phyloP scores from a whole-genome alignment of 2,113 vertebrate genomes.

The Cervus canadensis region DNA sequence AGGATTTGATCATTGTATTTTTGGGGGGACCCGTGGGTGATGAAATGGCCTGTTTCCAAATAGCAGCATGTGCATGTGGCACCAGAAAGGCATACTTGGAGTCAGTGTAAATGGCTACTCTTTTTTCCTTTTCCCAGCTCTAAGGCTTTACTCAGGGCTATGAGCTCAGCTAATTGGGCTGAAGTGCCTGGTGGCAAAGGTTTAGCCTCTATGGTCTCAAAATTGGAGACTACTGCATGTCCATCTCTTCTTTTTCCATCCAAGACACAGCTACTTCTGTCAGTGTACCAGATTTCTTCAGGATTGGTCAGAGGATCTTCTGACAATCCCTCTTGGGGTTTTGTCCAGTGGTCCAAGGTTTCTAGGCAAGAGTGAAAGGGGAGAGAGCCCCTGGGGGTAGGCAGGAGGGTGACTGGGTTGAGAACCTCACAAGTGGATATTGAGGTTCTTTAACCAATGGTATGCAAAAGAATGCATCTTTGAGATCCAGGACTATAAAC shows the following conservation, averaged over 20 bases:
- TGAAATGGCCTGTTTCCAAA: not conserved
- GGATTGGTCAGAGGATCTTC: not conserved
- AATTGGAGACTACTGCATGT: not conserved
- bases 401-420: not conserved
- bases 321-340: not conserved
- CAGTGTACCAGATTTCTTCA: not conserved
- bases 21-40: rapidly evolving
- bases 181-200: not conserved
- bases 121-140: not conserved
- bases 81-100: not conserved
- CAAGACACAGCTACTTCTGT: not conserved
- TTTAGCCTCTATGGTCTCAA: not conserved
- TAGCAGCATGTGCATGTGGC: not conserved
- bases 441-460: not conserved
- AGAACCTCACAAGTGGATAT: not conserved
- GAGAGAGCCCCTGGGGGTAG: not conserved
- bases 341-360: not conserved
- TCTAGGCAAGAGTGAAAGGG: not conserved
- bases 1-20: not conserved
- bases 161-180: not conserved
- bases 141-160: not conserved
- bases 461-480: not conserved
- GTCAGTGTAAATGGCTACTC: not conserved
- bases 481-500: not conserved
- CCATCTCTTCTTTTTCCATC: not conserved